These are phyloP conservation scores for Orthosia gothica DNA, from an alignment of 2,888 invertebrate species.

Conservation along the genomic window DNA sequence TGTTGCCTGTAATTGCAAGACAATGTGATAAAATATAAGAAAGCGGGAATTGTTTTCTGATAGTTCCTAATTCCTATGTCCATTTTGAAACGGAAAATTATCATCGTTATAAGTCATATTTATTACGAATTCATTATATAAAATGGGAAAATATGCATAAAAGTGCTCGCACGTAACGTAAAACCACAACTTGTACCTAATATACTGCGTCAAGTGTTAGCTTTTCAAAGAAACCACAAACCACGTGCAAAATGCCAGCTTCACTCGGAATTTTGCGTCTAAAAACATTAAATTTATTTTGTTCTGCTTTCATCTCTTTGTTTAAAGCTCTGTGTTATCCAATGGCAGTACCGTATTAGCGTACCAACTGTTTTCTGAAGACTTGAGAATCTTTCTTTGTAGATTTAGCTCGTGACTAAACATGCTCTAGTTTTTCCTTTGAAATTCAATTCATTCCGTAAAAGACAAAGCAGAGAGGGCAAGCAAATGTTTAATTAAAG, in stretches of 20 bases:
- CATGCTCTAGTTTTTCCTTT: constrained; percentile 25
- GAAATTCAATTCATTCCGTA: constrained; percentile 35
- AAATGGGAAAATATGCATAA: neutral
- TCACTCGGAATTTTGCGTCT: neutral
- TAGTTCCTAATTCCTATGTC: too few species aligned
- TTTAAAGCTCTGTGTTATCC: constrained; percentile 14
- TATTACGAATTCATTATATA: too few species aligned
- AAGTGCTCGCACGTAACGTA: neutral
- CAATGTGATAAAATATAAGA: too few species aligned
- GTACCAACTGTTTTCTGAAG: constrained; percentile 2
- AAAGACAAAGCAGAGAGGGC: constrained; percentile 32
- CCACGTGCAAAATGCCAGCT: neutral
- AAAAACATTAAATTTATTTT: neutral
- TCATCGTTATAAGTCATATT: neutral
- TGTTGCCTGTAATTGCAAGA: too few species aligned
- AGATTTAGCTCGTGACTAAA: neutral
- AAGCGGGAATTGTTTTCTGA: too few species aligned
- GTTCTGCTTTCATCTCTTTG: constrained; percentile 20
- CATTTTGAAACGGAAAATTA: neutral
- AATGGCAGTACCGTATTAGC: constrained; percentile 1
- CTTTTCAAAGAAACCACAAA: constrained; percentile 1
- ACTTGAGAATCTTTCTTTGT: constrained; percentile 3
- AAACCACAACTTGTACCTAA: neutral
- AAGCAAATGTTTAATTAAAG: constrained; percentile 43
- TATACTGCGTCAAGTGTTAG: neutral